These are phyloP conservation scores for Sweltsa coloradensis DNA, from an alignment of 1,140 invertebrate species.

Conservation along the genomic window DNA sequence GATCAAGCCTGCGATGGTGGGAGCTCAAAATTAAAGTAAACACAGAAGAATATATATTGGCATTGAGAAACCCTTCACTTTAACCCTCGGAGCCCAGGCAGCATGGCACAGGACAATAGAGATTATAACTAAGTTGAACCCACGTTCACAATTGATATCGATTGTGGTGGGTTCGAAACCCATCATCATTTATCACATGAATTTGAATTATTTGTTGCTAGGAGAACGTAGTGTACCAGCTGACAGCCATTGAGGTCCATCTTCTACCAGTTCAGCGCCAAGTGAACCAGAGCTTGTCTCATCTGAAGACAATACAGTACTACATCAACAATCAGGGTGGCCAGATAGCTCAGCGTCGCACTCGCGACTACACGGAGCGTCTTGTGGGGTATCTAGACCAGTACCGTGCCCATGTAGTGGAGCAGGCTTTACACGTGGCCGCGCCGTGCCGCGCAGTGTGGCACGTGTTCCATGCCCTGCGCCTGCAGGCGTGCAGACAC, in stretches of 20 bases:
- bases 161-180: too few species aligned
- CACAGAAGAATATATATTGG: too few species aligned
- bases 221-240: slow-evolving; percentile 56
- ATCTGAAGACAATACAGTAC: slow-evolving; percentile 59
- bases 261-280: slow-evolving; percentile 48
- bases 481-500: slow-evolving; percentile 51
- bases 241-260: slow-evolving; percentile 60
- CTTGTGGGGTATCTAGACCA: slow-evolving; percentile 48
- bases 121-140: too few species aligned
- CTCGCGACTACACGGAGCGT: slow-evolving; percentile 36
- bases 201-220: too few species aligned
- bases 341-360: slow-evolving; percentile 39
- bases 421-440: slow-evolving; percentile 43
- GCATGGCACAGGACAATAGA: too few species aligned
- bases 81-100: too few species aligned
- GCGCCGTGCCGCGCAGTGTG: slow-evolving; percentile 59
- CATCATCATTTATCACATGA: too few species aligned
- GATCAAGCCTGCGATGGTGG: too few species aligned
- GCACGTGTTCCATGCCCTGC: slow-evolving; percentile 48
- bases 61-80: too few species aligned
- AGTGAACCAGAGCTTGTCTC: slow-evolving; percentile 56
- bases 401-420: slow-evolving; percentile 48
- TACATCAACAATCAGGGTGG: slow-evolving; percentile 59
- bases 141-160: too few species aligned
- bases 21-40: too few species aligned